Percentiles rank a stretch among this genome's conserved stretches.
Conservation (phyloP, 2,888 invertebrate genomes). For the Cheilosia pagana region DNA sequence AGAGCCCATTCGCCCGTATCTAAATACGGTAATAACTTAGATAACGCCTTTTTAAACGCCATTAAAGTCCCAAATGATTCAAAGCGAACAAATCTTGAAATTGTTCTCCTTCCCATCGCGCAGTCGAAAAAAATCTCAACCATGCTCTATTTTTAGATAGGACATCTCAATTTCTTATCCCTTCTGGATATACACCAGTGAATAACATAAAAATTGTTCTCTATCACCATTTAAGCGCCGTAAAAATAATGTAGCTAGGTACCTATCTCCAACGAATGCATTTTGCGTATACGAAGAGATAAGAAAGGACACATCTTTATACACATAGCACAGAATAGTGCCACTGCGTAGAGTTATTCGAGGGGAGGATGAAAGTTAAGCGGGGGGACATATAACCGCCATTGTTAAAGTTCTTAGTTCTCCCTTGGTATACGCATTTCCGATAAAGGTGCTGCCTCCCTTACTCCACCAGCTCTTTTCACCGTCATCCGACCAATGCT, state of each 20-base stretch:
- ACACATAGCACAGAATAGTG: constrained; percentile 8
- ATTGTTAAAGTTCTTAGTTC: constrained; percentile 80
- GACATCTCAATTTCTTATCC: constrained; percentile 57
- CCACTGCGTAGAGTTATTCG: constrained; percentile 21
- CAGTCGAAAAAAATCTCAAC: background rate
- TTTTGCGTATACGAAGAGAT: constrained; percentile 69
- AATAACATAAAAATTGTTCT: constrained; percentile 27
- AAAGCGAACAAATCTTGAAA: constrained; percentile 53
- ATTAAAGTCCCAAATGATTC: constrained; percentile 60
- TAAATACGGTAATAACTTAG: constrained; percentile 63
- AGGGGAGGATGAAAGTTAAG: constrained; percentile 49
- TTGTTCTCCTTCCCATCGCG: background rate
- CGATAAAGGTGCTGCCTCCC: constrained; percentile 73
- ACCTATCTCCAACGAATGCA: constrained; percentile 60
- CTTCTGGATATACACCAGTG: constrained; percentile 25
- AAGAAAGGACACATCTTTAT: constrained; percentile 64
- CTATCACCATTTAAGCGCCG: constrained; percentile 45
- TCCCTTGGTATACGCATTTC: constrained; percentile 76
- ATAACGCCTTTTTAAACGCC: constrained; percentile 67
- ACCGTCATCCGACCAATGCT: constrained; percentile 56
- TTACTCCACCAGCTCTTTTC: constrained; percentile 43
- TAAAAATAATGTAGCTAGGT: constrained; percentile 46
- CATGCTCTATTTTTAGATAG: constrained; percentile 35
- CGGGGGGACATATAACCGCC: constrained; percentile 80
- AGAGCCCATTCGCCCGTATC: constrained; percentile 46